These are phyloP conservation scores for Calosoma granatense DNA, from an alignment of 1,140 invertebrate species.

Conservation along the genomic window DNA sequence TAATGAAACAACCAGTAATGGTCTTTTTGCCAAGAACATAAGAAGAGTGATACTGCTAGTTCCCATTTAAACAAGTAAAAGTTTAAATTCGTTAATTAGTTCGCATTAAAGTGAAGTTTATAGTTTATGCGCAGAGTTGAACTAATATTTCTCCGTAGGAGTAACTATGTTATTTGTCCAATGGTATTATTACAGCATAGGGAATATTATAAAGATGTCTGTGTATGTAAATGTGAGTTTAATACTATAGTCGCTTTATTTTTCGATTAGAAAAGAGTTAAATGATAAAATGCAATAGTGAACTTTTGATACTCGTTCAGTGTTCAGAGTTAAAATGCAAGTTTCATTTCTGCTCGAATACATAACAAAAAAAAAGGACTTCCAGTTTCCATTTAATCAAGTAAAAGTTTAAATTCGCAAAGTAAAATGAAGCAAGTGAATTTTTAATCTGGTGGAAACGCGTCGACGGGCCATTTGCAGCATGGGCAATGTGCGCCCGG, in stretches of 20 bases:
- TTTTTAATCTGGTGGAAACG: constrained; percentile 8
- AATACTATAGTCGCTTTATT: too few species aligned
- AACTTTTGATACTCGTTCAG: not conserved
- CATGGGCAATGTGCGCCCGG: not conserved
- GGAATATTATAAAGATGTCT: too few species aligned
- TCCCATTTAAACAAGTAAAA: not conserved
- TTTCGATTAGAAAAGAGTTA: not conserved
- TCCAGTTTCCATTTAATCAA: not conserved
- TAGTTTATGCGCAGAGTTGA: too few species aligned
- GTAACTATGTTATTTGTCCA: too few species aligned
- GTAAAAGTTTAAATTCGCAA: not conserved
- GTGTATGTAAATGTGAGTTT: too few species aligned
- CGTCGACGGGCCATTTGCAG: constrained; percentile 2
- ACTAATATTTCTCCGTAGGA: too few species aligned
- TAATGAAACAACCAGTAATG: too few species aligned
- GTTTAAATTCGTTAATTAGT: not conserved
- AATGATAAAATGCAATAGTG: not conserved
- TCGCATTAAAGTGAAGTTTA: too few species aligned
- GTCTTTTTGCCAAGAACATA: too few species aligned
- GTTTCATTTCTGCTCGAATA: not conserved
- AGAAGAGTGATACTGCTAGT: not conserved
- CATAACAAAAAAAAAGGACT: not conserved
- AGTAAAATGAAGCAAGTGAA: constrained; percentile 9
- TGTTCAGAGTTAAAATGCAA: not conserved
- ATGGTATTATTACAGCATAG: too few species aligned